These are phyloP conservation scores for Hoplostethus mediterraneus DNA, from an alignment of 2,797 vertebrate species.

Conservation along the genomic window DNA sequence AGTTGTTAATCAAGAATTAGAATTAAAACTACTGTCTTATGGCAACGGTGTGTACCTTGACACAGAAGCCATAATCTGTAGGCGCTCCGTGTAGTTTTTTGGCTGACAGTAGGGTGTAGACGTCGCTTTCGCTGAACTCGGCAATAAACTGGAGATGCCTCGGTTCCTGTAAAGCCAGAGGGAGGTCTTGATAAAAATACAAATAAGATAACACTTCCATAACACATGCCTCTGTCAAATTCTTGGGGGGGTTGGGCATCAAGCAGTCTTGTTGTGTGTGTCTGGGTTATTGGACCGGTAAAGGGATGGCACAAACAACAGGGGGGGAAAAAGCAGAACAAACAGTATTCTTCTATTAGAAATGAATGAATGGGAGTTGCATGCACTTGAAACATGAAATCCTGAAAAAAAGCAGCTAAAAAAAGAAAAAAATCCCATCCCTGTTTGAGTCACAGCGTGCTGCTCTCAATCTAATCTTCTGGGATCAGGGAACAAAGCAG, in stretches of 20 bases:
- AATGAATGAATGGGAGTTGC: no score
- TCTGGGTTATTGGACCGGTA: background rate
- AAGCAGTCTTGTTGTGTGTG: background rate
- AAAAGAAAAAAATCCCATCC: background rate
- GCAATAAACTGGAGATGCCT: slow-evolving; percentile 97
- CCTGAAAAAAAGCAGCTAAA: background rate
- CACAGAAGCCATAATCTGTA: slow-evolving; percentile 93
- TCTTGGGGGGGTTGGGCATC: background rate
- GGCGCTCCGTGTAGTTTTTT: slow-evolving; percentile 93
- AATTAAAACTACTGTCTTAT: background rate
- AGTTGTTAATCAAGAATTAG: background rate
- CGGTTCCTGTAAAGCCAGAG: slow-evolving; percentile 88
- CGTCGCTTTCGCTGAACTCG: slow-evolving; percentile 93
- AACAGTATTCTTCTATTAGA: no score
- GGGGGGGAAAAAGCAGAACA: no score
- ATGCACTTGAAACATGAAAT: slow-evolving; percentile 14
- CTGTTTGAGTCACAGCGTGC: slow-evolving; percentile 9
- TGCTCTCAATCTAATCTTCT: background rate
- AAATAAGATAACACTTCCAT: background rate
- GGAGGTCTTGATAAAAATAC: slow-evolving; percentile 13
- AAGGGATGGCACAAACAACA: no score
- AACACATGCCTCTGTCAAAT: slow-evolving; percentile 8
- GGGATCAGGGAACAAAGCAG: background rate
- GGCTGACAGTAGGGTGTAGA: slow-evolving; percentile 91
- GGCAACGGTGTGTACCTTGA: slow-evolving; percentile 87